Percentiles rank a stretch among this genome's conserved stretches.
Evolutionary conservation across 2,888 invertebrate genomes (phyloP).

Genomic region (Zelleria hepariella): DNA sequence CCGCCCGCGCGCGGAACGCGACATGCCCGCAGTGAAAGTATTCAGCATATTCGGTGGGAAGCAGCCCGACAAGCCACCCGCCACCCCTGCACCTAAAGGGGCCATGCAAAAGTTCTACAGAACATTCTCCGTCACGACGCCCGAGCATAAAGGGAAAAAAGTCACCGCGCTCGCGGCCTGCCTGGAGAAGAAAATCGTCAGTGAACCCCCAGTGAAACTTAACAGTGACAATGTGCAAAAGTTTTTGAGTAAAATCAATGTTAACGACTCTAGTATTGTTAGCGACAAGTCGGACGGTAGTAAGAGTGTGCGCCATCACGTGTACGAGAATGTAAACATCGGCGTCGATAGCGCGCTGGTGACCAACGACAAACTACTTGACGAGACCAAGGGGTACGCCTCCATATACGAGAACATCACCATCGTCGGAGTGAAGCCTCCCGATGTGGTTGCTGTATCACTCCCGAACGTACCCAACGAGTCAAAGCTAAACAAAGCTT

Average conservation of each 20-base stretch:
- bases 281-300: conserved; percentile 32
- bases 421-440: conserved; percentile 40
- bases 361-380: conserved; percentile 33
- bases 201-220: conserved; percentile 43
- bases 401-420: conserved; percentile 66
- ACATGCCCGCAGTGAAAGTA: conserved; percentile 71
- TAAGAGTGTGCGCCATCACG: conserved; percentile 33
- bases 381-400: conserved; percentile 59
- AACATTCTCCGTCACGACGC: conserved; percentile 59
- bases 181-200: conserved; percentile 52
- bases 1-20: conserved; percentile 53
- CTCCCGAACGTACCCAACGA: conserved; percentile 19
- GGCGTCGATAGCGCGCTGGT: conserved; percentile 27
- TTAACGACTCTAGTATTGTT: conserved; percentile 36
- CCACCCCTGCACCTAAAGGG: conserved; percentile 44
- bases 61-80: conserved; percentile 57
- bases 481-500: conserved; percentile 56
- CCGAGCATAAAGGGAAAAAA: conserved; percentile 57
- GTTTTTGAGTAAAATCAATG: conserved; percentile 37
- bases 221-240: conserved; percentile 57
- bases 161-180: conserved; percentile 64
- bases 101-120: conserved; percentile 67
- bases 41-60: conserved; percentile 69
- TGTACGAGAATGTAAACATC: conserved; percentile 66
- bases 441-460: conserved; percentile 12